Base-by-base conservation (phyloP, 1,140 invertebrate genomes). In the Pseudomyrmex pallidus region DNA sequence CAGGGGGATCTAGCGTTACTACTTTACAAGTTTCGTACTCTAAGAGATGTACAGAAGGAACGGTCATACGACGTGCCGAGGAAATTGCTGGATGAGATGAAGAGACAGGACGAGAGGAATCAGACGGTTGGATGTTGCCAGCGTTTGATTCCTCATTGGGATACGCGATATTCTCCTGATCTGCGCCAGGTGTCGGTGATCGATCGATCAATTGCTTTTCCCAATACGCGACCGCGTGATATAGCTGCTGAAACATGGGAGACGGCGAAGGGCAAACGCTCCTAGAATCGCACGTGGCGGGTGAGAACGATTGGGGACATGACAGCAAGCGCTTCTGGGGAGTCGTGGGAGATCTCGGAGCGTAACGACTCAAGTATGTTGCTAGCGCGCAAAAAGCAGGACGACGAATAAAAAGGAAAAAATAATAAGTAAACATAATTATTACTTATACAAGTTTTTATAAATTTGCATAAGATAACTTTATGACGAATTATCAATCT, bases 201-300 rank as follows among this genome's bases (percentile, higher is more conserved):
- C 84, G 92, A 85, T 83, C 93, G 22, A 91, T 82, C 12, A 94
- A 89, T 7, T 91, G 85, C 84, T 89, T 93, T 56, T 95, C 95
- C 94, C 94, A 95, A 89, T 95, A 94, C 52, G 92, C 92, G 13
- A 95, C 93, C 12, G 95, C 94, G 77, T 94, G 92, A 87, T 94
- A 95, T n/a, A 95, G 93, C 74, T 95, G 94, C 84, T 95, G 95
- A 87, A 95, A 94, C 89, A 95, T 91, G 50, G 95, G 95, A 3
- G 95, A 95, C 22, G 93, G 94, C 48, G 90, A 94, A 64, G 91
- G 93, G 74, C 90, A 95, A 83, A 88, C 88, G 78, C 89, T 93
- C 86, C 90, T 90, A 74, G 74, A 15, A 80, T 67, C 35, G 52
- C 62, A 63, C 5, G 80, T 52, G 80, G 57, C 61, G 64, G 87